Evolutionary conservation across 2,888 invertebrate genomes (phyloP), one percentile per base, ranked within the genome.

Genomic region (Alloplasta piceator): DNA sequence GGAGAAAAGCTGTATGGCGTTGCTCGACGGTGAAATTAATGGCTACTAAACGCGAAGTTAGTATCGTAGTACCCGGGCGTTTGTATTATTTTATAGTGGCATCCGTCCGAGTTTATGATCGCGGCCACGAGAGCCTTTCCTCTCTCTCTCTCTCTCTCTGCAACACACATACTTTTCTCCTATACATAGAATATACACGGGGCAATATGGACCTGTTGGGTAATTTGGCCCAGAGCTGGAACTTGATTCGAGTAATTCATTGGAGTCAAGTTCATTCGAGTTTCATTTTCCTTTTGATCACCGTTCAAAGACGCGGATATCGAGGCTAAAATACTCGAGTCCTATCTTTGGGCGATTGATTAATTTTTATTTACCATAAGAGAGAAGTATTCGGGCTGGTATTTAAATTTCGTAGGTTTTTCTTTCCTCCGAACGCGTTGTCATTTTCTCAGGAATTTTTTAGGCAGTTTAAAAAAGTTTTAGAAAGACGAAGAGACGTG

Each of bases 11-110:
- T 26, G 26, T 48, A 9, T 41, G 52, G 55, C 61, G 77, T 70
- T 63, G 61, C 71, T 60, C 64, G 52, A 61, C 84, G 77, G 67
- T 83, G 82, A 86, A 89, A 90, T 89, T 87, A 90, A 90, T 89
- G 87, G 86, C 84, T 86, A 87, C 80, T 89, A 88, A 90, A 89
- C 84, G 81, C 82, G 82, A 85, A 86, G 86, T 86, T 87, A 88
- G 86, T 88, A 87, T 87, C 88, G 86, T 82, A 83, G 84, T 79
- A 82, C 77, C 84, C 83, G 80, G 80, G 77, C 84, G 82, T 84
- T 86, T 83, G 84, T 85, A 87, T 88, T 83, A 88, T 85, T 88
- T 88, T 88, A 88, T 86, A 87, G 86, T 85, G 85, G 84, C 81
- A 83, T 81, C 78, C 74, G 78, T 81, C 81, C 74, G 70, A 71